Evolutionary conservation across 2,113 vertebrate species (phyloP).

Genomic region (Equus quagga): DNA sequence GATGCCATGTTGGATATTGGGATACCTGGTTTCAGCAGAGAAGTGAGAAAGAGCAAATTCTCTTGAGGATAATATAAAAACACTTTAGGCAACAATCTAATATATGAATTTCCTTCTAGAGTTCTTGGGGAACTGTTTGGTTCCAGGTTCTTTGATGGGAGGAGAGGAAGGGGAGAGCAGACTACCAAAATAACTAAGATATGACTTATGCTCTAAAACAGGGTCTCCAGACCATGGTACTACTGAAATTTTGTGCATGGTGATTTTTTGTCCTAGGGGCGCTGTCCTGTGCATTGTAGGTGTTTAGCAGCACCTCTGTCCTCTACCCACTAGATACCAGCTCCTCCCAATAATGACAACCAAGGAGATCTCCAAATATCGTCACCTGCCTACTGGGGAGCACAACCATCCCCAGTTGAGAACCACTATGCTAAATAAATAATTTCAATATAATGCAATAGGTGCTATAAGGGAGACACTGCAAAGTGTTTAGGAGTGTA

Average conservation of each 20-base stretch:
- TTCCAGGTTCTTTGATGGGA: not conserved
- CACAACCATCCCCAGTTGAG: not conserved
- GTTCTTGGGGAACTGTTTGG: not conserved
- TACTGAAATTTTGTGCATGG: not conserved
- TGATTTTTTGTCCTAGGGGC: too few relatives aligned
- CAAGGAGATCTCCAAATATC: too few relatives aligned
- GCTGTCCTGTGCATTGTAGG: not conserved
- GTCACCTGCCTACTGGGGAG: not conserved
- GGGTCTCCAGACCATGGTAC: not conserved
- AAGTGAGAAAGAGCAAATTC: not conserved
- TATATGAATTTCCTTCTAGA: too few relatives aligned
- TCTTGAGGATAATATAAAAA: not conserved
- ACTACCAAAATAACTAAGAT: not conserved
- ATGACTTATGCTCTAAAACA: too few relatives aligned
- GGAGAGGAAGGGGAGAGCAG: not conserved
- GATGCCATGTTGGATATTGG: not conserved
- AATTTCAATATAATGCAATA: not conserved
- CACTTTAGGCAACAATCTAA: not conserved
- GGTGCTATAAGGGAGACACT: too few relatives aligned
- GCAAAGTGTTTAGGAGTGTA: not conserved
- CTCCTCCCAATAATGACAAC: too few relatives aligned
- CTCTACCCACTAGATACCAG: accelerated
- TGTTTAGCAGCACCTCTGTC: too few relatives aligned
- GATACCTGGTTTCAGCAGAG: not conserved
- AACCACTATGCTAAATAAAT: not conserved